Evolutionary conservation across 30 jellyfish, hydroid and myxozoan species (phyloP), one percentile per base, ranked within the genome.

Genomic region (Catostylus mosaicus): DNA sequence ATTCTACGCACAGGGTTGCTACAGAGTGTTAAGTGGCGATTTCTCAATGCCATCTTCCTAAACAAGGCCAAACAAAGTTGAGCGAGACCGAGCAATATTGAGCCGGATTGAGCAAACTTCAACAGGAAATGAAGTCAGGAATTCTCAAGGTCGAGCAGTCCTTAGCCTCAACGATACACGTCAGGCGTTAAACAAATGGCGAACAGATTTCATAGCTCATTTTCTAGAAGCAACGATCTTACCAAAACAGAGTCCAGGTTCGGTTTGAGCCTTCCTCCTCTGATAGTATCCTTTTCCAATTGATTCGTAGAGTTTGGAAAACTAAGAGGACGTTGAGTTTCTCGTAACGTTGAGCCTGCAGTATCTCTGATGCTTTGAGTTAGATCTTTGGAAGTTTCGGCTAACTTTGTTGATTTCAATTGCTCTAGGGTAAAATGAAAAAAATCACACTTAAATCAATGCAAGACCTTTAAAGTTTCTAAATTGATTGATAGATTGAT

Each of bases 241-340:
- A 79, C 89, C 89, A 64, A 24, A 7, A 79, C 38, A 22, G 89
- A 35, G 31, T 50, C 82, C 73, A 63, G 37, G 29, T 67, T 66
- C 30, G 59, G 89, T 37, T 50, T 59, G 24, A 62, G 30, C 47
- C 32, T 79, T 27, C 64, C 89, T 4, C 56, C 62, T n/a, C 89
- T 51, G 9, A 62, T 29, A 24, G 46, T 63, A 26, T 79, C 89
- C 29, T 45, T 43, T 67, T 50, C 75, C 33, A 43, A 34, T n/a
- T 38, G 64, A n/a, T 52, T 60, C 8, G 67, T 52, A 32, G 33
- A 70, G 32, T 38, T 61, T 24, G 61, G 60, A 47, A 16, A 20
- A 47, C 74, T 64, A 56, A 23, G 52, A 12, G 77, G 79, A 1
- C 71, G 34, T 6, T 79, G 89, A 23, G 63, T 20, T 22, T 69